Percentiles rank a stretch among this genome's conserved stretches.
Conservation (phyloP, 1,140 invertebrate genomes). For the Anastrepha obliqua region DNA sequence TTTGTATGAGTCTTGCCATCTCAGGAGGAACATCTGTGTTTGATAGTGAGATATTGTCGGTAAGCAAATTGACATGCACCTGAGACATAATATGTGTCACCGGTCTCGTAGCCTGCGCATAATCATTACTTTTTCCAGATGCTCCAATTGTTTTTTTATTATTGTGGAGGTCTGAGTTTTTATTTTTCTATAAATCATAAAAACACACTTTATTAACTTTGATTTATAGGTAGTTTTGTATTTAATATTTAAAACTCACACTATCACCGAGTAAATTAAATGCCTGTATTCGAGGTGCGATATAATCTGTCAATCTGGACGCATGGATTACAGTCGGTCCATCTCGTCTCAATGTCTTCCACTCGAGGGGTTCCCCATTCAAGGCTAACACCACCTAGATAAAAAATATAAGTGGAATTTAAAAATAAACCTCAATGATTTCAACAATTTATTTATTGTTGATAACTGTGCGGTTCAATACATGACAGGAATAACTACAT, state of each 20-base stretch:
- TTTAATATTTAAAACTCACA: conserved; percentile 63
- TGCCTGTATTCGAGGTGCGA: conserved; percentile 82
- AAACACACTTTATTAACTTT: conserved; percentile 18
- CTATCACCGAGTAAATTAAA: conserved; percentile 84
- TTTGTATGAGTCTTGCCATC: conserved; percentile 76
- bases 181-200: conserved; percentile 40
- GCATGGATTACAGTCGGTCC: conserved; percentile 77
- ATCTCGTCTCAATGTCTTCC: conserved; percentile 76
- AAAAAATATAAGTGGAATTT: background rate
- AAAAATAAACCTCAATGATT: background rate
- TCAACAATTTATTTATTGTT: background rate
- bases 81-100: conserved; percentile 79
- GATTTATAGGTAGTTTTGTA: background rate
- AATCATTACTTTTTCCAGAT: background rate
- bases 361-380: conserved; percentile 76
- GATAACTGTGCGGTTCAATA: too few relatives aligned
- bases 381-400: conserved; percentile 74
- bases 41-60: conserved; percentile 78
- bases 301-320: conserved; percentile 81
- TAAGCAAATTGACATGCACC: conserved; percentile 79
- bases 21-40: conserved; percentile 79
- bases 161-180: background rate
- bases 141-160: background rate
- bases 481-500: too few relatives aligned
- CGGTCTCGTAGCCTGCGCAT: conserved; percentile 57